Base-by-base conservation (phyloP, 2,113 vertebrate genomes). In the Solenodon paradoxus region DNA sequence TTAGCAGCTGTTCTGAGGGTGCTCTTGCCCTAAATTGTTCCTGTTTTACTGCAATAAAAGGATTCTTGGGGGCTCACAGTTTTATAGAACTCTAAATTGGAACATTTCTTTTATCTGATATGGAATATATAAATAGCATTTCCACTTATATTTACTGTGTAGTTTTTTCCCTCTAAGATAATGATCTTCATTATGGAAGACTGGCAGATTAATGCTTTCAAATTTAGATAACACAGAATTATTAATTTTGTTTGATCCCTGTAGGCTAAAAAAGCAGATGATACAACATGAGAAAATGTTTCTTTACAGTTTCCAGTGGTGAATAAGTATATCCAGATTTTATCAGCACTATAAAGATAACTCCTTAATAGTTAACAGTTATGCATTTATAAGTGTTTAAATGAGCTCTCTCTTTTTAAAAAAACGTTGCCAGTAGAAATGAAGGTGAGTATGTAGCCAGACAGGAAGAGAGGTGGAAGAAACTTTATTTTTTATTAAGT, bases 191-290 rank as follows among this genome's bases (percentile, higher is more conserved):
- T 8, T 78, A 38, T 95, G 63, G 49, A 91, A 90, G 92, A 64
- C 12, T 72, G 80, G 64, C 88, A 96, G 49, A 26, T 55, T 82
- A 75, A 55, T 89, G 30, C 17, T 94, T 90, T 64, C 51, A 57
- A 51, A 87, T 94, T 51, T 68, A 74, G 16, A 20, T 64, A 78
- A 53, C 32, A 92, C 10, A 64, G 7, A 83, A 69, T 93, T 92
- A 64, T 87, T 95, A 68, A 81, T 89, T 96, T 89, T 55, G 10
- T 80, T 90, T 92, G 26, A 75, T 82, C 35, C 35, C n/a, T 87
- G 9, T 63, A 86, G 69, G 7, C 30, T 85, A 74, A 45, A 88
- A 83, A 90, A 88, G 17, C 38, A 95, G 30, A 77, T 63, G 53
- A 86, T 57, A 63, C 7, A 88, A 82, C 82, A 83, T 78, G 35